Conservation (phyloP, 2,888 invertebrate genomes). For the Smittia sp. region DNA sequence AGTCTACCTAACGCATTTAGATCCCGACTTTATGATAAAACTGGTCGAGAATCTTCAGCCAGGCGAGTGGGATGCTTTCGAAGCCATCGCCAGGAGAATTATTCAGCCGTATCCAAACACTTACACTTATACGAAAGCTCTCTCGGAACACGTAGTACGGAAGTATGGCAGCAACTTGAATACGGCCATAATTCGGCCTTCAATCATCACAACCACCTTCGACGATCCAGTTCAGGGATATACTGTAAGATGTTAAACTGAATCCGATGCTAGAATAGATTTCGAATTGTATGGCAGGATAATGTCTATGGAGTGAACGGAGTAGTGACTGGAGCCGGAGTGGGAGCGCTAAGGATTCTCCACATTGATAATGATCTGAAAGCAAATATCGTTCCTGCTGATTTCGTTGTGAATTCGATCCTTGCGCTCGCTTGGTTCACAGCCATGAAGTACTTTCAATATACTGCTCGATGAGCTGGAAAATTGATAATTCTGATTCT, state of each 20-base stretch:
- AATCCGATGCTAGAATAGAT: no score
- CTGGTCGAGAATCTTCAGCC: conserved; percentile 43
- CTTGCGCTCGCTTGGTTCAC: conserved; percentile 46
- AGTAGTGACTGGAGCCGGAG: conserved; percentile 42
- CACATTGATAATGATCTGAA: conserved; percentile 35
- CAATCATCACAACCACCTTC: conserved; percentile 45
- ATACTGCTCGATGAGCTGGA: not conserved
- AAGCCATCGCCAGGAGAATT: conserved; percentile 44
- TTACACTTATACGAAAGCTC: conserved; percentile 46
- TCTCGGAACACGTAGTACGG: conserved; percentile 46
- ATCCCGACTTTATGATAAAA: conserved; percentile 45
- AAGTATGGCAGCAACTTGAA: conserved; percentile 44
- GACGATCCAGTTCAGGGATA: conserved; percentile 46
- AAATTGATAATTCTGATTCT: not conserved
- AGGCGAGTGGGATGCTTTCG: conserved; percentile 8
- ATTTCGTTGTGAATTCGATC: conserved; percentile 46
- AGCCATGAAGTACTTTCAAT: not conserved
- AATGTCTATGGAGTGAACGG: conserved; percentile 44
- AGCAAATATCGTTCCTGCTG: conserved; percentile 45
- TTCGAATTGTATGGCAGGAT: no score
- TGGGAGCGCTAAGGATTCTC: conserved; percentile 45
- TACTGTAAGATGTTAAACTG: no score
- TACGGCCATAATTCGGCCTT: conserved; percentile 45
- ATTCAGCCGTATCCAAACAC: conserved; percentile 46
- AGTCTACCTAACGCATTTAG: conserved; percentile 45